Conservation (phyloP, 2,888 invertebrate species). For the Drosophila sordidapex region DNA sequence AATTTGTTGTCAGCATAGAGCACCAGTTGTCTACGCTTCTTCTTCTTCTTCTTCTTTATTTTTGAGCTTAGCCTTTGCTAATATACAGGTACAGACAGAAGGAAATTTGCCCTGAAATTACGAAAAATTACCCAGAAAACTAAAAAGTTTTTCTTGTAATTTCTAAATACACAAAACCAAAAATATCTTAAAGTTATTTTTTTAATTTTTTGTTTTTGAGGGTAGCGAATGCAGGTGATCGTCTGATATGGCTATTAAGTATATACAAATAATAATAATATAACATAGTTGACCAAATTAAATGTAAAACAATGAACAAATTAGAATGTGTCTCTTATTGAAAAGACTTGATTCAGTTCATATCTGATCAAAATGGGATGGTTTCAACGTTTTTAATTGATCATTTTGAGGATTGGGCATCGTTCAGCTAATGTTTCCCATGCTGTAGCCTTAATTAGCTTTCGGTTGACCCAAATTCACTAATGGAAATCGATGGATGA, state of each 20-base stretch:
- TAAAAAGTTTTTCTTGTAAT: neutral
- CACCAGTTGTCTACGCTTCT: conserved; percentile 16
- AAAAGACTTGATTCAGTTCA: neutral
- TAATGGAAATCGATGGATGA: conserved; percentile 8
- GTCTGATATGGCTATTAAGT: no score
- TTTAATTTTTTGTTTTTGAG: no score
- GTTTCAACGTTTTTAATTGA: neutral
- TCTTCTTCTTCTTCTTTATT: neutral
- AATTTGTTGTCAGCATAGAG: conserved; percentile 49
- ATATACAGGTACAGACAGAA: neutral
- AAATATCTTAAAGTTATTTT: neutral
- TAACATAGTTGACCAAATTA: neutral
- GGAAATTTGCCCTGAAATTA: neutral
- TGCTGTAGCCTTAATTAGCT: neutral
- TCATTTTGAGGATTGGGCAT: neutral
- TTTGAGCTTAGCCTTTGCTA: neutral
- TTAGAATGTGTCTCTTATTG: neutral
- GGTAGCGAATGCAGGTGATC: neutral
- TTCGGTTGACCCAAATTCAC: conserved; percentile 23
- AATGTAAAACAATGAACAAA: neutral
- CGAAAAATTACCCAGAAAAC: neutral
- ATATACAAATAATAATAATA: no score
- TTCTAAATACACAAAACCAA: neutral
- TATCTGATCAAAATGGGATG: neutral
- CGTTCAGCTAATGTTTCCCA: neutral